These are phyloP conservation scores for Microctonus brassicae DNA, from an alignment of 2,888 invertebrate species.

Conservation along the genomic window DNA sequence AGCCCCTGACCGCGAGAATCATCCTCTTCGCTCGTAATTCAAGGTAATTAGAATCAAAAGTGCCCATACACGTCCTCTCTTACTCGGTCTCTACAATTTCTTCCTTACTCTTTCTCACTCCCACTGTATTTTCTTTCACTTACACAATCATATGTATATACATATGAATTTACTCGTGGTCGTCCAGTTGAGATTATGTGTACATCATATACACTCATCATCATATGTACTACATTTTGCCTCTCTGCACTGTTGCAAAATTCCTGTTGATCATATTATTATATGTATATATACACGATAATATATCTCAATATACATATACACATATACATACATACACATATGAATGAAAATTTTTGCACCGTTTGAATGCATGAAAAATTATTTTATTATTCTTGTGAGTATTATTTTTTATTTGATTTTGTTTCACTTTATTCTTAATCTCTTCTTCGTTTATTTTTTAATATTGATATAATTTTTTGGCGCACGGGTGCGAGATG, in stretches of 20 bases:
- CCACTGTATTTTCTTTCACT: conserved; percentile 12
- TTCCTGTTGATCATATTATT: neutral
- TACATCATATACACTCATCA: neutral
- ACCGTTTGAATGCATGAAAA: neutral
- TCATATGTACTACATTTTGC: too few relatives aligned
- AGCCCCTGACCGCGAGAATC: conserved; percentile 39
- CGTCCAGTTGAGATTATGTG: neutral
- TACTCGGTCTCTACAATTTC: conserved; percentile 23
- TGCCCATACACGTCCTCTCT: conserved; percentile 46
- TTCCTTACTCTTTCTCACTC: conserved; percentile 4
- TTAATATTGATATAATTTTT: neutral
- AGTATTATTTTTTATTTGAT: conserved; percentile 1
- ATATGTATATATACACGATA: too few relatives aligned
- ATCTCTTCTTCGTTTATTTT: neutral
- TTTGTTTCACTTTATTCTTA: neutral
- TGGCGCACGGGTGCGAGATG: conserved; percentile 41
- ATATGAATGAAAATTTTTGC: neutral
- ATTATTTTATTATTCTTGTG: neutral
- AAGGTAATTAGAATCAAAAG: conserved; percentile 49
- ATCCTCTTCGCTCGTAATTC: conserved; percentile 47
- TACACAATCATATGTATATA: neutral
- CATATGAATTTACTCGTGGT: neutral
- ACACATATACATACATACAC: neutral
- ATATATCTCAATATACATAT: too few relatives aligned
- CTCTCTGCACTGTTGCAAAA: neutral